Percentiles rank a stretch among this genome's conserved stretches.
Evolutionary conservation across 1,140 invertebrate species (phyloP).

Genomic region (Bombus superbus): DNA sequence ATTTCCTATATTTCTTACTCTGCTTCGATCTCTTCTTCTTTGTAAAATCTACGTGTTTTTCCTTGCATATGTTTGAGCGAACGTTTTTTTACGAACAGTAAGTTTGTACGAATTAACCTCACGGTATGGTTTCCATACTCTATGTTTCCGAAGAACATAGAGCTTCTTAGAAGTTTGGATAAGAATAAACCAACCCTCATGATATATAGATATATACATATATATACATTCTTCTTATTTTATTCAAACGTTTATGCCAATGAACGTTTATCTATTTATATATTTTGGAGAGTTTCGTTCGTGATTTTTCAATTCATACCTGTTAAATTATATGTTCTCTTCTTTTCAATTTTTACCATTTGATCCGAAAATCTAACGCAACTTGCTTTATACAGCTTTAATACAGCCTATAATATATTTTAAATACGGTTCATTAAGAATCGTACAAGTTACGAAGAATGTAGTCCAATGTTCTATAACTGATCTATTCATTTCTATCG

Average conservation of each 20-base stretch:
- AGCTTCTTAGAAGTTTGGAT: not conserved
- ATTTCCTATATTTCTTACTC: not conserved
- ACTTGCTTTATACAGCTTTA: not conserved
- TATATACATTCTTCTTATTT: too few species aligned
- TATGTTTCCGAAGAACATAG: not conserved
- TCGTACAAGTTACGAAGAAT: not conserved
- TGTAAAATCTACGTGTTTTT: constrained; percentile 23
- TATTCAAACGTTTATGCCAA: too few species aligned
- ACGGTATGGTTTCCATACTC: constrained; percentile 6
- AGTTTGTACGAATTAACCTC: not conserved
- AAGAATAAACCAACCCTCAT: not conserved
- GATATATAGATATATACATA: too few species aligned
- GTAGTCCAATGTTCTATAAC: not conserved
- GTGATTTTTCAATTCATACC: not conserved
- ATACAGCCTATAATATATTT: not conserved
- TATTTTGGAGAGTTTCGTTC: too few species aligned
- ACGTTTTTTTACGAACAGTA: not conserved
- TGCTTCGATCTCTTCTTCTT: not conserved
- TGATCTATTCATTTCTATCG: not conserved
- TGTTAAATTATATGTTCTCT: not conserved
- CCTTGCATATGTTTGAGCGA: constrained; percentile 32
- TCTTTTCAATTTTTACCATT: not conserved
- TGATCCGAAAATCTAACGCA: not conserved
- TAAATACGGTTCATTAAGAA: not conserved
- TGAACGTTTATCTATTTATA: too few species aligned